phyloP scores from a whole-genome alignment of 1,140 invertebrate genomes.

The Nasonia giraulti region DNA sequence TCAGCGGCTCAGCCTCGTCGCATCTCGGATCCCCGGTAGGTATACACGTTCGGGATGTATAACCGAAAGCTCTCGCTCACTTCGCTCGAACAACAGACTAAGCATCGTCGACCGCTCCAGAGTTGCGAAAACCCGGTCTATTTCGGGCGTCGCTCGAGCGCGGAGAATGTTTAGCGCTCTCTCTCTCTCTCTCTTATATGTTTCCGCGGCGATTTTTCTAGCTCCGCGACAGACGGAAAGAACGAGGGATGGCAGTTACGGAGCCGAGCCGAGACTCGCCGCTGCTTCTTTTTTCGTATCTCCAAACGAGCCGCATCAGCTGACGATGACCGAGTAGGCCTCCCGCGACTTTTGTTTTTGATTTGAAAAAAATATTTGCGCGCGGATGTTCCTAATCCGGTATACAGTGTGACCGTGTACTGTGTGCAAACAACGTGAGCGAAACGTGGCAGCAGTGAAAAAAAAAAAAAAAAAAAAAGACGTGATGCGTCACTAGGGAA shows the following conservation, averaged over 20 bases:
- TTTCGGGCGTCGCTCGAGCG: constrained; percentile 41
- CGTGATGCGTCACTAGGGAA: neutral
- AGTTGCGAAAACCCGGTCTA: constrained; percentile 30
- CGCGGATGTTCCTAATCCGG: no score
- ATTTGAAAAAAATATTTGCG: no score
- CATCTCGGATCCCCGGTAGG: no score
- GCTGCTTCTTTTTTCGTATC: no score
- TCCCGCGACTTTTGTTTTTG: neutral
- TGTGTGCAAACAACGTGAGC: neutral
- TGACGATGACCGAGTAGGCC: constrained; percentile 61
- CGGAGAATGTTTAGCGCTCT: constrained; percentile 39
- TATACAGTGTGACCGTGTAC: constrained; percentile 39
- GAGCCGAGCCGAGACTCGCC: neutral
- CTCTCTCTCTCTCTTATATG: neutral
- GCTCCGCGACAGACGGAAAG: neutral
- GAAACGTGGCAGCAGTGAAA: neutral
- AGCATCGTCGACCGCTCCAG: neutral
- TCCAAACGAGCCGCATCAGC: constrained; percentile 21
- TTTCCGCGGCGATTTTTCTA: constrained; percentile 42
- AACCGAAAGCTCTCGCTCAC: neutral
- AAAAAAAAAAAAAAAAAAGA: no score
- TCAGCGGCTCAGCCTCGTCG: no score
- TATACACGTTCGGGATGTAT: no score
- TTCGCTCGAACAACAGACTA: neutral
- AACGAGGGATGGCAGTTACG: constrained; percentile 9